Base-by-base conservation (phyloP, 2,888 invertebrate species). In the Hyalella azteca region DNA sequence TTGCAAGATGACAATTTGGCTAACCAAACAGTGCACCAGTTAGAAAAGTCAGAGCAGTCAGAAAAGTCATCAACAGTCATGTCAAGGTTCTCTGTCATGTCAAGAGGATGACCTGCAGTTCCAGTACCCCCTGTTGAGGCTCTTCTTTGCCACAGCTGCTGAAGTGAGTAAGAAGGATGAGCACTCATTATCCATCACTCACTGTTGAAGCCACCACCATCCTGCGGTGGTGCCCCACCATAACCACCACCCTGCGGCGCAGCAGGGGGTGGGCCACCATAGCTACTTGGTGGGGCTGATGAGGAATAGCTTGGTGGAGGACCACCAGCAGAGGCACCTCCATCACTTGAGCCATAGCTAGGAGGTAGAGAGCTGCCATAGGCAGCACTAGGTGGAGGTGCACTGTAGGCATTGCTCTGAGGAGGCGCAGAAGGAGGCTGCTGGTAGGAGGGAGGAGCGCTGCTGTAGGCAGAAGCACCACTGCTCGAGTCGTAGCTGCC, bases 201-300 rank as follows among this genome's bases (percentile, higher is more conserved):
- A 73, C 73, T 73, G 41, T 73, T 73, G 45, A 22, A 73, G 45
- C 73, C 73, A 66, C 66, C 66, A 22, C 41, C 41, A 29, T 73
- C 73, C 36, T 73, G 73, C 22, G 73, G 45, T 41, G 73, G 73
- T 15, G 73, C 73, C n/a, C 73, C 41, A 19, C 73, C 73, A 73
- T 73, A 73, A 1, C 26, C 60, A 22, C 60, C 60, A n/a, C 60
- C 60, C 36, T 60, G 60, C 36, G 29, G 60, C 4, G 32, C 7
- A 4, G 60, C 36, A 15, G 60, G 60, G 19, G 60, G 60, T 3
- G 60, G 60, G 5, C 36, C 60, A 5, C 60, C 36, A 36, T 60
- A 60, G 3, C 26, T 3, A 29, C 60, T 60, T 29, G 60, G 60
- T 26, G 60, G 60, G 36, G 60, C 60, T n/a, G 60, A 60, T 22